Conservation (phyloP, 2,113 vertebrate species). For the Struthio camelus region DNA sequence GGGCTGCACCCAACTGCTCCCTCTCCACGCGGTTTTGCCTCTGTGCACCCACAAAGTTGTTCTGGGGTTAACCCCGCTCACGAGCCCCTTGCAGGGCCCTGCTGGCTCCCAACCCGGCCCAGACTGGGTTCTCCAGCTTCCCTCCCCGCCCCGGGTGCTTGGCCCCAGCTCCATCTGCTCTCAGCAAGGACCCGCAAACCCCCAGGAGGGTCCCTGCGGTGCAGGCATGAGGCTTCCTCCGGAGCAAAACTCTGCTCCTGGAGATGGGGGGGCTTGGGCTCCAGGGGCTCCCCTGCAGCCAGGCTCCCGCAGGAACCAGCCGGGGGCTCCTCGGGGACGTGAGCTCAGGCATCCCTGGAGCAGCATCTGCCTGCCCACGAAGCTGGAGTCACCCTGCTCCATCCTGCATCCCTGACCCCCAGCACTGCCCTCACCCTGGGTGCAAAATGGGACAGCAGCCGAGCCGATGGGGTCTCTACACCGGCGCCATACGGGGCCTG, state of each 20-base stretch:
- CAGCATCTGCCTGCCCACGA: neutral
- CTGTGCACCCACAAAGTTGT: neutral
- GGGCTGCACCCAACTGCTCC: fast-evolving
- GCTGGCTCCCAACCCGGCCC: too few species aligned
- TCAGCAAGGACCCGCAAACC: neutral
- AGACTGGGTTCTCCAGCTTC: too few species aligned
- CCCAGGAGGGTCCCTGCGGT: neutral
- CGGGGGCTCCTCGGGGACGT: too few species aligned
- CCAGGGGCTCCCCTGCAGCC: neutral
- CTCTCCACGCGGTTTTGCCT: neutral
- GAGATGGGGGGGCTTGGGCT: neutral
- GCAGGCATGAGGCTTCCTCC: neutral
- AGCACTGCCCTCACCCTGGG: fast-evolving
- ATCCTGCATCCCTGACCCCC: fast-evolving
- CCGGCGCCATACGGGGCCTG: fast-evolving
- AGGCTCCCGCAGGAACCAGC: too few species aligned
- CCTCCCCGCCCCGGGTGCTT: fast-evolving
- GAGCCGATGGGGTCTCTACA: fast-evolving
- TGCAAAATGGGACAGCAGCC: fast-evolving
- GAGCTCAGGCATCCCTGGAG: too few species aligned
- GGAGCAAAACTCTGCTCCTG: neutral
- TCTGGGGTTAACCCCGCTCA: neutral
- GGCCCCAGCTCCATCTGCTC: neutral
- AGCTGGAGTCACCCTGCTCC: neutral
- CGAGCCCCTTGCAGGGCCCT: fast-evolving